Evolutionary conservation across 2,113 vertebrate genomes (phyloP), one percentile per base, ranked within the genome.

Genomic region (Sapajus apella): DNA sequence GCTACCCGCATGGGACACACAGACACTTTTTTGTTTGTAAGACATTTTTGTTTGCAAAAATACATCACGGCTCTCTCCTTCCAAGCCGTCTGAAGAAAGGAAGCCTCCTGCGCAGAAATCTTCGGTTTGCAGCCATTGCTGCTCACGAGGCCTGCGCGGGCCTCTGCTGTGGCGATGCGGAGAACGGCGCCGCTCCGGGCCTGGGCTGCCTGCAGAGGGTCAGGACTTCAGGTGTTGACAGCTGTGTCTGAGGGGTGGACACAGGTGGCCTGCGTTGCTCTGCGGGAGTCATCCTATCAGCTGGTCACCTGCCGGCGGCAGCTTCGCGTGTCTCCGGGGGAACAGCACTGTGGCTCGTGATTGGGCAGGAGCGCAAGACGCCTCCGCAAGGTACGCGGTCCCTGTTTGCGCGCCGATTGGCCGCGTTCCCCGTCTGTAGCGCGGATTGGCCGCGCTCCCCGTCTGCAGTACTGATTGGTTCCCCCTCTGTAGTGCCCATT

Each of bases 371-470:
- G 88, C n/a, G 5, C 8, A 11, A 6, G 52, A 5, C 6, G 23
- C 9, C 37, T 32, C 6, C 3, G 30, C n/a, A 68, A 13, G 8
- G 8, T 45, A 9, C 2, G 32, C 23, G 0, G 1, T 4, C 5
- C 8, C 55, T 6, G 10, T 45, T 55, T 18, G 8, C 43, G 61
- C 3, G 50, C 50, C 3, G 55, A 8, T 8, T 58, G 0, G 1
- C 20, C 9, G 8, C n/a, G 14, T 56, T 8, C 64, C 45, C 7
- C 13, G 13, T 50, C 13, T 4, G 50, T 14, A 50, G 50, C 3
- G 13, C 50, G 0, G 55, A 8, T 8, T 58, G 0, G 1, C 20
- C 12, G 11, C 30, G 13, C 45, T 8, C 61, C 45, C 9, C 11
- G 47, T 12, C 11, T 11, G 47, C 47, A 47, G 47, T 11, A 2